Conservation (phyloP, 92 coral and sea anemone genomes). For the Palythoa caribaeorum region DNA sequence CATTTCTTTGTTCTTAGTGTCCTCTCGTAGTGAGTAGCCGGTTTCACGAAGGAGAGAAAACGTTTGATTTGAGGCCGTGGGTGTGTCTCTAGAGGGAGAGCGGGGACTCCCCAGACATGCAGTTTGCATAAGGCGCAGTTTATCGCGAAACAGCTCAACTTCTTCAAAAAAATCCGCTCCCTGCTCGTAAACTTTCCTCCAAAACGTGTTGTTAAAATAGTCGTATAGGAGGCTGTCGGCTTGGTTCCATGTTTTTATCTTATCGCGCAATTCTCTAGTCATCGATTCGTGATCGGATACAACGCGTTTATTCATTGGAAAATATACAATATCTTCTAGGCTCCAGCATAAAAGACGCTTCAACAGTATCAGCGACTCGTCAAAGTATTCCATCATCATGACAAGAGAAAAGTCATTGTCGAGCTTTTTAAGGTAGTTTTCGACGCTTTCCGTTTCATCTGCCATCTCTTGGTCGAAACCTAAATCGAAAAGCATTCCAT, state of each 20-base stretch:
- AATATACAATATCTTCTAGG: constrained; percentile 54
- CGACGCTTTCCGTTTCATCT: constrained; percentile 27
- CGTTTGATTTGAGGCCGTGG: constrained; percentile 61
- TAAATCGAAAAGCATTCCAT: constrained; percentile 70
- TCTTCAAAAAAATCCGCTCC: constrained; percentile 71
- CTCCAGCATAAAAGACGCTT: constrained; percentile 66
- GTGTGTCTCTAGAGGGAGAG: constrained; percentile 50
- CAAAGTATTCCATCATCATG: constrained; percentile 61
- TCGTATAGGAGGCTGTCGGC: constrained; percentile 36
- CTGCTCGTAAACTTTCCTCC: constrained; percentile 78
- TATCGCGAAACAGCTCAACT: constrained; percentile 64
- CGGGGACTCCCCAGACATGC: constrained; percentile 55
- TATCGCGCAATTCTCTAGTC: constrained; percentile 54
- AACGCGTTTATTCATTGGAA: constrained; percentile 44
- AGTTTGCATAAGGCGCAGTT: constrained; percentile 50
- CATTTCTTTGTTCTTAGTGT: constrained; percentile 52
- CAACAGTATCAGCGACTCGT: constrained; percentile 58
- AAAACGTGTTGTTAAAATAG: constrained; percentile 75
- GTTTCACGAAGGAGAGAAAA: constrained; percentile 76
- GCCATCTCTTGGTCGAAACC: constrained; percentile 40
- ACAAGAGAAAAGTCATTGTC: constrained; percentile 62
- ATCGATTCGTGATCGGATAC: constrained; percentile 54
- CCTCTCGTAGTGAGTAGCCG: constrained; percentile 61
- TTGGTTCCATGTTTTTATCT: constrained; percentile 61
- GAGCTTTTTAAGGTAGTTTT: constrained; percentile 36